These are phyloP conservation scores for Suricata suricatta DNA, from an alignment of 2,113 vertebrate genomes.

Conservation along the genomic window DNA sequence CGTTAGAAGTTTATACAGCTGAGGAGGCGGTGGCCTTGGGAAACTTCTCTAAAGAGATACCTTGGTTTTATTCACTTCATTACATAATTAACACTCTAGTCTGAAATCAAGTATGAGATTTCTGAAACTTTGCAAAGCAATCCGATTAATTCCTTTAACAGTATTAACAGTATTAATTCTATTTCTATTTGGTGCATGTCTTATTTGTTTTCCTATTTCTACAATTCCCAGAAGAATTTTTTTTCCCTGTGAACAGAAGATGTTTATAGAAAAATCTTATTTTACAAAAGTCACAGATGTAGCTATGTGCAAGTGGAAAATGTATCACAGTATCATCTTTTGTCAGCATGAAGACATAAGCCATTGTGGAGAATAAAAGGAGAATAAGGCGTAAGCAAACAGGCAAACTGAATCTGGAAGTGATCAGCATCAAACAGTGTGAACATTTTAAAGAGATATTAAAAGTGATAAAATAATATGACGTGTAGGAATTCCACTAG, in stretches of 20 bases:
- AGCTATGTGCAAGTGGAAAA: constrained; percentile 55
- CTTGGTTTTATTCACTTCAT: constrained; percentile 19
- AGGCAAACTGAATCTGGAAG: not conserved
- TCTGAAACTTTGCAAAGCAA: constrained; percentile 34
- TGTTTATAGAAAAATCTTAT: constrained; percentile 53
- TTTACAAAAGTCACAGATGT: constrained; percentile 61
- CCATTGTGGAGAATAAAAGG: not conserved
- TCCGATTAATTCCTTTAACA: not conserved
- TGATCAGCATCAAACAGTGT: constrained; percentile 43
- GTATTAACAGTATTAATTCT: constrained; percentile 14
- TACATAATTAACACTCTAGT: constrained; percentile 51
- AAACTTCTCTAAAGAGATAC: not conserved
- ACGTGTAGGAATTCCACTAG: not conserved
- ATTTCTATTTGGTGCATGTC: constrained; percentile 35
- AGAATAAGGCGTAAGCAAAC: not conserved
- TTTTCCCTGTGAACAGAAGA: constrained; percentile 41
- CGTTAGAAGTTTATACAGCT: constrained; percentile 2
- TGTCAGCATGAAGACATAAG: constrained; percentile 35
- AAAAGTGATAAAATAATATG: constrained; percentile 29
- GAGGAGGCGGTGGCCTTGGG: not conserved
- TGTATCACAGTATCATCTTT: constrained; percentile 42
- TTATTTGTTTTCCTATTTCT: constrained; percentile 53
- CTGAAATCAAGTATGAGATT: constrained; percentile 40
- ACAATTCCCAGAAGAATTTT: constrained; percentile 22
- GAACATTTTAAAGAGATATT: constrained; percentile 49